Base-by-base conservation (phyloP, 2,888 invertebrate genomes). In the Pseudococcus longispinus region DNA sequence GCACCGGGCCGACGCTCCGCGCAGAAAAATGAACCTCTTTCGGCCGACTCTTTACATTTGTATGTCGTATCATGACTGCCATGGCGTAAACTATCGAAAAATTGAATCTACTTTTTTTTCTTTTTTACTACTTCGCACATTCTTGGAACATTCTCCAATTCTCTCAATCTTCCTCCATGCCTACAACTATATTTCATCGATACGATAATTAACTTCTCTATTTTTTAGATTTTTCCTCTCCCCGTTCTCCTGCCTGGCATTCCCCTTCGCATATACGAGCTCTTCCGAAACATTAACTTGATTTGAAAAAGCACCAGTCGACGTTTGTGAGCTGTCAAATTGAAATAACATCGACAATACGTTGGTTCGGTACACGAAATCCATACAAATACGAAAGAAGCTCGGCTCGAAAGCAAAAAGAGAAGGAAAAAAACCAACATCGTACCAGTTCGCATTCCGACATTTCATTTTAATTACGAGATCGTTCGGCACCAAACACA, bases 1-100 rank as follows among this genome's bases (percentile, higher is more conserved):
- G 86, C 86, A 86, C 86, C 86, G 74, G 20, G 86, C 80, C 86
- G 86, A 86, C 86, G 86, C 26, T 37, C 85, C 5, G 23, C 70
- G 51, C 3, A 74, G 8, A 74, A 74, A 74, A 74, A 74, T 32
- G 32, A 74, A 74, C 74, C 32, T 26, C 70, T 60, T 20, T 51
- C 60, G 23, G 23, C 23, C 23, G 51, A 23, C n/a, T 32, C 32
- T 32, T 8, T 23, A 60, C 13, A 8, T 20, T 60, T 60, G 23
- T n/a, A n/a, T n/a, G n/a, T n/a, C n/a, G n/a, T n/a, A n/a, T n/a
- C n/a, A n/a, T n/a, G n/a, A n/a, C n/a, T n/a, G n/a, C n/a, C n/a
- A n/a, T n/a, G n/a, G n/a, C n/a, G n/a, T n/a, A 13, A 23, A 60
- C 23, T 23, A 23, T 15, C n/a, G 23, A 70, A 70, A 70, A 70